These are phyloP conservation scores for Noctua pronuba DNA, from an alignment of 2,888 invertebrate genomes.

Conservation along the genomic window DNA sequence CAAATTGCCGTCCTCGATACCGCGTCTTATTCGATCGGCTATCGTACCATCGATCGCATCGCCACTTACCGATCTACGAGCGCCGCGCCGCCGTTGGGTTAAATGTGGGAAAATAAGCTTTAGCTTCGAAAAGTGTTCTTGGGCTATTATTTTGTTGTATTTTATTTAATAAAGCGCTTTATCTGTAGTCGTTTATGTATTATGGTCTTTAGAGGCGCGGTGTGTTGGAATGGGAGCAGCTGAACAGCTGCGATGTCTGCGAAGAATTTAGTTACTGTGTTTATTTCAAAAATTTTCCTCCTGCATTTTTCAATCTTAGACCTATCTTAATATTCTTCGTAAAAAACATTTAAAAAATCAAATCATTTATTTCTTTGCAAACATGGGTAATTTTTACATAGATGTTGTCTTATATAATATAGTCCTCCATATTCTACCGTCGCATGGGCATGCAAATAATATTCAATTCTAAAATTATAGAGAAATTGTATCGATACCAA, in stretches of 20 bases:
- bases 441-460: no score
- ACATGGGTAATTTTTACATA: no score
- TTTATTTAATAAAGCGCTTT: constrained; percentile 41
- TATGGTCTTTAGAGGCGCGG: no score
- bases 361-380: no score
- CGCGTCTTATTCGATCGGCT: constrained; percentile 41
- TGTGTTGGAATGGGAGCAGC: not conserved
- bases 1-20: constrained; percentile 70
- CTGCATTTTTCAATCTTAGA: not conserved
- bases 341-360: not conserved
- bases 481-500: no score
- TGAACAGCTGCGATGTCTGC: not conserved
- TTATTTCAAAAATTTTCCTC: not conserved
- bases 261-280: not conserved
- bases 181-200: constrained; percentile 15
- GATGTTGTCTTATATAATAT: no score
- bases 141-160: constrained; percentile 12
- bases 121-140: constrained; percentile 13
- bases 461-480: no score
- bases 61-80: constrained; percentile 50
- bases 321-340: not conserved
- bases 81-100: constrained; percentile 48
- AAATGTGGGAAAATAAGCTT: constrained; percentile 42
- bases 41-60: constrained; percentile 53
- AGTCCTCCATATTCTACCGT: no score